phyloP scores from a whole-genome alignment of 2,797 vertebrate species.

The Epinephelus malabaricus region DNA sequence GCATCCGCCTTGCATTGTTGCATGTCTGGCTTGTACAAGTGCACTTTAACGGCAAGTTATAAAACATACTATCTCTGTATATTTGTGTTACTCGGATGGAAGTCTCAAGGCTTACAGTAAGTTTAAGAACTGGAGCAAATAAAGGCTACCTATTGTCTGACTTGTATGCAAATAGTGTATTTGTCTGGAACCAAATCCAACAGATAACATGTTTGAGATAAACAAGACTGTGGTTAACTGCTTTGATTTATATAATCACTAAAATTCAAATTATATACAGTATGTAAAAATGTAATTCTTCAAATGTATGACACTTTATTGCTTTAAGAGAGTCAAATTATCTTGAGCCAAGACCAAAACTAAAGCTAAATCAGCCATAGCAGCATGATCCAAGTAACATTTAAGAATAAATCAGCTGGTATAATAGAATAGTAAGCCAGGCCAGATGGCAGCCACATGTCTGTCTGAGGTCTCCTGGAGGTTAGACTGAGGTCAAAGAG shows the following conservation, averaged over 20 bases:
- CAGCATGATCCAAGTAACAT: slow-evolving; percentile 42
- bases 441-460: slow-evolving; percentile 78
- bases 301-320: background rate
- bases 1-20: slow-evolving; percentile 3
- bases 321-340: slow-evolving; percentile 21
- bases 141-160: background rate
- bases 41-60: slow-evolving; percentile 13
- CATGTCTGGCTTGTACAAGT: slow-evolving; percentile 13
- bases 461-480: slow-evolving; percentile 59
- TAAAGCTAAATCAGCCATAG: slow-evolving; percentile 55
- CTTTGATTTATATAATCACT: slow-evolving; percentile 4
- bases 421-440: slow-evolving; percentile 39
- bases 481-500: slow-evolving; percentile 74
- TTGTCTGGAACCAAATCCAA: background rate
- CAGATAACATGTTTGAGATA: background rate
- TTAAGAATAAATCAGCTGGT: slow-evolving; percentile 67
- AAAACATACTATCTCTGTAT: slow-evolving; percentile 4
- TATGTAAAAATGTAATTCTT: background rate
- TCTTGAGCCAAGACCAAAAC: slow-evolving; percentile 19
- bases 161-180: background rate
- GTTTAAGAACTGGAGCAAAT: too few relatives aligned
- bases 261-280: background rate
- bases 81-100: background rate
- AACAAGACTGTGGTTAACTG: background rate
- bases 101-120: background rate